These are phyloP conservation scores for Ennomos fuscantarius DNA, from an alignment of 2,888 invertebrate genomes.

Conservation along the genomic window DNA sequence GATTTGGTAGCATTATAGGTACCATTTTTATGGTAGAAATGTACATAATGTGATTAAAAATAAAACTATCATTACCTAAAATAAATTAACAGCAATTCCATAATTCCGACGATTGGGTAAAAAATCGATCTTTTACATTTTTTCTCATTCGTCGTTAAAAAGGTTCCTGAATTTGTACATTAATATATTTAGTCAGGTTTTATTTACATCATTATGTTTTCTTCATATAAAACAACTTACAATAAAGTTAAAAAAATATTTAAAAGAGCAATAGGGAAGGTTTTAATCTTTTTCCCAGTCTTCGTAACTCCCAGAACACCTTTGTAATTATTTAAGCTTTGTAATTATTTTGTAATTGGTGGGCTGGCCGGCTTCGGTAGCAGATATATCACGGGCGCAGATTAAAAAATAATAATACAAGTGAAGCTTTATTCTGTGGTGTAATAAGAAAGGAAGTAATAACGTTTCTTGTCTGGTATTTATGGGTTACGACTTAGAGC, in stretches of 20 bases:
- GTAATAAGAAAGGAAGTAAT: slow-evolving; percentile 10
- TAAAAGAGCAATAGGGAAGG: slow-evolving; percentile 1
- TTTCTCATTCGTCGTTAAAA: too few relatives aligned
- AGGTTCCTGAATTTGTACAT: too few relatives aligned
- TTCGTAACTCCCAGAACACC: slow-evolving; percentile 30
- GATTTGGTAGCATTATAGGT: slow-evolving; percentile 46
- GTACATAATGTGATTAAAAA: background rate
- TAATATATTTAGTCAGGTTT: too few relatives aligned
- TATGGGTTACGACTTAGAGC: too few relatives aligned
- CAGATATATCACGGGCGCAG: slow-evolving; percentile 71
- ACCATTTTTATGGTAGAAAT: slow-evolving; percentile 3
- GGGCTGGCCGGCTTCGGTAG: slow-evolving; percentile 66
- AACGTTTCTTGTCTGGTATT: slow-evolving; percentile 7
- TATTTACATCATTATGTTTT: too few relatives aligned
- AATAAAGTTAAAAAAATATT: too few relatives aligned
- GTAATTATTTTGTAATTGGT: slow-evolving; percentile 81
- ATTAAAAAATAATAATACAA: slow-evolving; percentile 32
- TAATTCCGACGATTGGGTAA: too few relatives aligned
- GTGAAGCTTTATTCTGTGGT: slow-evolving; percentile 6
- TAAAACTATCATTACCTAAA: background rate
- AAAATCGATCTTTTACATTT: too few relatives aligned
- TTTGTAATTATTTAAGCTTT: too few relatives aligned
- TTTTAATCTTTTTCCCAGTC: slow-evolving; percentile 44
- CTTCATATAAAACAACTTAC: too few relatives aligned
- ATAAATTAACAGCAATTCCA: background rate